These are phyloP conservation scores for Simalia tracyae DNA, from an alignment of 2,797 vertebrate species.

Conservation along the genomic window DNA sequence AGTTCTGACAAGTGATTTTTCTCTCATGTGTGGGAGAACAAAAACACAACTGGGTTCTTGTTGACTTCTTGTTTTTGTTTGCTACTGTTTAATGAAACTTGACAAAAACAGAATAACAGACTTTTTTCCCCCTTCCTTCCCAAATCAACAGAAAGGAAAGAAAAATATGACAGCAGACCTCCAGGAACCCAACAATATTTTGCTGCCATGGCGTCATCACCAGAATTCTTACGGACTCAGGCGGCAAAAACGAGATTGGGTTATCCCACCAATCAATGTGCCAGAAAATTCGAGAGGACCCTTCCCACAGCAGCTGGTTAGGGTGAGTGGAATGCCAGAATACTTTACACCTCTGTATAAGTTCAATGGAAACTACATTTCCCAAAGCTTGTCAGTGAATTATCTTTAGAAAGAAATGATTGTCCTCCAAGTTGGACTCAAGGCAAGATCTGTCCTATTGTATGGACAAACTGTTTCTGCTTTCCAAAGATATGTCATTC, in stretches of 20 bases:
- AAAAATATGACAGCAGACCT: conserved; percentile 68
- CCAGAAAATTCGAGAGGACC: conserved; percentile 94
- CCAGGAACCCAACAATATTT: conserved; percentile 75
- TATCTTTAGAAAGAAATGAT: neutral
- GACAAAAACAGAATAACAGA: neutral
- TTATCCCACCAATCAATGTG: conserved; percentile 96
- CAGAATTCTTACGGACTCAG: conserved; percentile 76
- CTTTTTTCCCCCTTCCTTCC: conserved; percentile 24
- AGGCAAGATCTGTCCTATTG: conserved; percentile 1
- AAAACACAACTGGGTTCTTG: neutral
- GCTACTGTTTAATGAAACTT: neutral
- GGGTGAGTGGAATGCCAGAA: conserved; percentile 78
- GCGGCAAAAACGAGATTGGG: conserved; percentile 94
- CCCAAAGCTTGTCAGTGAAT: neutral
- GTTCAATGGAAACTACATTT: neutral
- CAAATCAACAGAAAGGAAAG: conserved; percentile 74
- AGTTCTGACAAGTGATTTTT: neutral
- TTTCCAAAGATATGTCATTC: neutral
- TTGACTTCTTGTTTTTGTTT: neutral
- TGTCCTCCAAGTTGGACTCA: fast-evolving
- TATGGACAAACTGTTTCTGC: fast-evolving
- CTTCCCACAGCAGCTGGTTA: conserved; percentile 94
- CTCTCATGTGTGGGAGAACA: neutral
- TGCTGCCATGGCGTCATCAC: conserved; percentile 77
- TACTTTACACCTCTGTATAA: neutral